Evolutionary conservation across 1,140 invertebrate species (phyloP), one percentile per base, ranked within the genome.

Genomic region (Drosophila navojoa): DNA sequence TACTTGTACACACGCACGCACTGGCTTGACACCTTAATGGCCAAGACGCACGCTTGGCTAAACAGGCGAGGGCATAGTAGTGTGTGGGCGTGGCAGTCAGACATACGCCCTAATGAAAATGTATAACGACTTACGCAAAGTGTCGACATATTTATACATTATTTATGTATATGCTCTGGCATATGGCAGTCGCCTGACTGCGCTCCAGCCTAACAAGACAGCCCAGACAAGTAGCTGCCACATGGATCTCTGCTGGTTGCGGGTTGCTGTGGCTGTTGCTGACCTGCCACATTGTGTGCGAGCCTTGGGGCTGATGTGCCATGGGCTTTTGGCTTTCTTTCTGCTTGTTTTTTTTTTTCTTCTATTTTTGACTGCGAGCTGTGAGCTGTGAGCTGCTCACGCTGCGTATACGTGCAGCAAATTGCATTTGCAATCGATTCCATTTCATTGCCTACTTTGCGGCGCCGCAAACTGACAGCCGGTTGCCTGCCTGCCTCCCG

Each of bases 11-110:
- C 49, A 53, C 11, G 29, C 54, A 71, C 49, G 54, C 53, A 42
- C 44, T 42, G 50, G 70, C 78, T 86, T 86, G 82, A 87, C 82
- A 86, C 82, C 82, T 86, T 73, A 82, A 86, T 82, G 82, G 79
- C 62, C 71, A 77, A 86, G 64, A 66, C 62, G 66, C 78, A 77
- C 63, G 77, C 77, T 66, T 67, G 70, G 70, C 70, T 54, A 40
- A n/a, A 16, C 63, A 67, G 50, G n/a, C 13, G 27, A 9, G 9
- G 1, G 42, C 3, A 7, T 10, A 11, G 22, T 11, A 57, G 25
- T 55, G 32, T 25, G 45, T 27, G 15, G 55, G 38, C 50, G 22
- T 54, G 40, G 42, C 27, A 44, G 29, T 15, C 45, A 58, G 54
- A 47, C 49, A 16, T 19, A 27, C 45, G 59, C 29, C 64, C 64